phyloP scores from a whole-genome alignment of 2,797 vertebrate genomes.

The Limnodromus scolopaceus region DNA sequence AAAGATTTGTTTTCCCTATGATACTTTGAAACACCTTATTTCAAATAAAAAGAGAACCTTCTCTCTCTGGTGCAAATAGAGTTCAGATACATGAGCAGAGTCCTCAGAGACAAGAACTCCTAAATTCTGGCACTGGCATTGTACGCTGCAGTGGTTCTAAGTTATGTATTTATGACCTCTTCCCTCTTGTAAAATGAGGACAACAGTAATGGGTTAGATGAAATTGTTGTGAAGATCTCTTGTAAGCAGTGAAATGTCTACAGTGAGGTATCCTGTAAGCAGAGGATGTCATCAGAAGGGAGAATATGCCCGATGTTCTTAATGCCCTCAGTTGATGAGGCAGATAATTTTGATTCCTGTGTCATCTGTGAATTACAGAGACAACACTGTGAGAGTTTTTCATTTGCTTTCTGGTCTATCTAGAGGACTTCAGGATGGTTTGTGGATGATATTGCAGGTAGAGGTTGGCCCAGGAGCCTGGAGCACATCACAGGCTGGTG shows the following conservation, averaged over 20 bases:
- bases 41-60: neutral
- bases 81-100: neutral
- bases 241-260: neutral
- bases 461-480: neutral
- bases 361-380: neutral
- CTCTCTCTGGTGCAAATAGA: neutral
- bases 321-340: neutral
- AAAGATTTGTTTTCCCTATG: neutral
- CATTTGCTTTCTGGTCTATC: neutral
- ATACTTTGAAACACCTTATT: neutral
- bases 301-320: neutral
- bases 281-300: fast-evolving
- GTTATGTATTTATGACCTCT: neutral
- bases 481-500: neutral
- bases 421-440: neutral
- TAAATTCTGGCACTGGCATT: neutral
- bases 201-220: neutral
- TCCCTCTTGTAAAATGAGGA: neutral
- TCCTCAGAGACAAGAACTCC: neutral
- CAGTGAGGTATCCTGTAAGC: neutral
- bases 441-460: neutral
- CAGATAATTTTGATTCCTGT: neutral
- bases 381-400: neutral
- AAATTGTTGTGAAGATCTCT: neutral
- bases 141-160: neutral